Percentiles rank a stretch among this genome's conserved stretches.
phyloP scores from a whole-genome alignment of 2,888 invertebrate species.

The Candidula unifasciata region DNA sequence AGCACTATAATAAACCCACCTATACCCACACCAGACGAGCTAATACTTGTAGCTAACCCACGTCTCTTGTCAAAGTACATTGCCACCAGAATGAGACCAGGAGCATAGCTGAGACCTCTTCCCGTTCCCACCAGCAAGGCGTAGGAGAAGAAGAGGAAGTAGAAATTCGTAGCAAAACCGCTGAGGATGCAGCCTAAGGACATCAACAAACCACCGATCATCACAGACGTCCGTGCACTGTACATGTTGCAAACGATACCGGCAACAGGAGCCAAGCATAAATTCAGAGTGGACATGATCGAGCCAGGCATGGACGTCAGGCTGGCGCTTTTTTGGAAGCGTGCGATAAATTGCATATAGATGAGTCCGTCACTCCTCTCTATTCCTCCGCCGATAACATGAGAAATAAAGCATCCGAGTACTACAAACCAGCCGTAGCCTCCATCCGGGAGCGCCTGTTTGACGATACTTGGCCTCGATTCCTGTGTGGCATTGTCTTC shows the following conservation, averaged over 20 bases:
- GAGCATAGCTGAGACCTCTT: slow-evolving; percentile 62
- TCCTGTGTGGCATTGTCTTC: background rate
- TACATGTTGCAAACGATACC: slow-evolving; percentile 62
- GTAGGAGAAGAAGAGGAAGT: slow-evolving; percentile 60
- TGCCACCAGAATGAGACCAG: slow-evolving; percentile 63
- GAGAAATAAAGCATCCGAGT: slow-evolving; percentile 63
- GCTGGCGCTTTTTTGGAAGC: slow-evolving; percentile 61
- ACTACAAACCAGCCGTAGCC: slow-evolving; percentile 72
- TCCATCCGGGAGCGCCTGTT: slow-evolving; percentile 7
- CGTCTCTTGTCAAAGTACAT: slow-evolving; percentile 67
- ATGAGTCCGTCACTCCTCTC: slow-evolving; percentile 67
- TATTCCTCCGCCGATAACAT: slow-evolving; percentile 65
- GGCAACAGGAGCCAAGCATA: slow-evolving; percentile 61
- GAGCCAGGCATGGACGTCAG: slow-evolving; percentile 69
- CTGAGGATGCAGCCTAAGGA: slow-evolving; percentile 57
- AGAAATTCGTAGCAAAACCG: slow-evolving; percentile 58
- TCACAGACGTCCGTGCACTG: slow-evolving; percentile 59
- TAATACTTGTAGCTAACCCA: slow-evolving; percentile 65
- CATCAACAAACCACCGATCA: slow-evolving; percentile 58
- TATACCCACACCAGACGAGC: slow-evolving; percentile 66
- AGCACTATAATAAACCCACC: slow-evolving; percentile 66
- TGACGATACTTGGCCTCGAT: background rate
- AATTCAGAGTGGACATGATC: slow-evolving; percentile 59
- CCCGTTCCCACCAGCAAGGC: slow-evolving; percentile 65
- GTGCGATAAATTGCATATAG: slow-evolving; percentile 62